Conservation (phyloP, 1,140 invertebrate species). For the Ips nitidus region DNA sequence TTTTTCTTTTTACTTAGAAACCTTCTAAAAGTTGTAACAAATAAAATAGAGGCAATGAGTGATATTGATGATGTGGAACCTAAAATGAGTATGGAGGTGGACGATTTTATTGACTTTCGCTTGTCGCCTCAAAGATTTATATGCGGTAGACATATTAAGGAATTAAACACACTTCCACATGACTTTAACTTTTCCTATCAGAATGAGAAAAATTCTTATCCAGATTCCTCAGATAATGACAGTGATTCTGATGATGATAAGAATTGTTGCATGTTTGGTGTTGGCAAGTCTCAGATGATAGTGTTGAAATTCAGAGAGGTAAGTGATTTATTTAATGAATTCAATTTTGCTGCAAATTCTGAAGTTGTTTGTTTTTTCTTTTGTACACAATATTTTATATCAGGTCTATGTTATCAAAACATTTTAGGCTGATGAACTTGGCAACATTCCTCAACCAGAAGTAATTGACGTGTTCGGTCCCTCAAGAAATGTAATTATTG, state of each 20-base stretch:
- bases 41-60: too few relatives aligned
- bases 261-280: conserved; percentile 33
- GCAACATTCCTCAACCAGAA: conserved; percentile 25
- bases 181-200: conserved; percentile 35
- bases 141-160: conserved; percentile 32
- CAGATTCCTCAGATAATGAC: conserved; percentile 25
- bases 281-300: conserved; percentile 27
- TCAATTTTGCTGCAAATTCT: conserved; percentile 1
- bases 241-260: conserved; percentile 24
- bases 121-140: conserved; percentile 27
- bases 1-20: too few relatives aligned
- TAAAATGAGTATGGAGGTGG: background rate
- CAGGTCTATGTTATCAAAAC: too few relatives aligned
- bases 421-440: conserved; percentile 25
- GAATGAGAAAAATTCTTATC: conserved; percentile 33
- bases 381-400: too few relatives aligned
- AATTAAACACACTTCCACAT: conserved; percentile 27
- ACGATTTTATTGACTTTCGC: conserved; percentile 26
- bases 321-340: background rate
- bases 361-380: background rate
- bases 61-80: too few relatives aligned
- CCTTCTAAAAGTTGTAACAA: too few relatives aligned
- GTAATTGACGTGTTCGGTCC: conserved; percentile 18
- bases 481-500: conserved; percentile 4
- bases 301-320: conserved; percentile 33